Base-by-base conservation (phyloP, 2,888 invertebrate species). In the Luperina testacea region DNA sequence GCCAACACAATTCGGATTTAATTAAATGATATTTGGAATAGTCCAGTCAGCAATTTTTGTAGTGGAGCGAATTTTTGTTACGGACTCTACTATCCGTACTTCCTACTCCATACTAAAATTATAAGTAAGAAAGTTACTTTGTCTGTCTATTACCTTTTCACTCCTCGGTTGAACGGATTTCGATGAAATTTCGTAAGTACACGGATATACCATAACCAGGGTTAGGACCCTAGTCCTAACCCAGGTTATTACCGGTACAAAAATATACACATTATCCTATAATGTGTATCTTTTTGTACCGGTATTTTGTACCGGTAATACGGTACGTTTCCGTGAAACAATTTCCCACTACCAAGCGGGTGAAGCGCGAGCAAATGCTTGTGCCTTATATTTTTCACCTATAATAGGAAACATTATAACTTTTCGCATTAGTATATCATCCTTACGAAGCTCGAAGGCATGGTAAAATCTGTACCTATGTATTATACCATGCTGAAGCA, bases 1-100 rank as follows among this genome's bases (percentile, higher is more conserved):
- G 64, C 68, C 70, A 84, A 68, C 61, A 72, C 68, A 81, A 78
- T 71, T 72, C 71, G 15, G 53, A 45, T 71, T 76, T 75, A 64
- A 72, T 75, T 65, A 75, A 79, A 75, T 64, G 38, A 64, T 65
- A 71, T 83, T 83, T 63, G 32, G 2, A 69, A 59, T 48, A 38
- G 9, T 38, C 2, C 17, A 48, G 57, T 71, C 65, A 72, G 57
- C 67, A 65, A 38, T 53, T 71, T 83, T 79, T 68, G 48, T 15
- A 63, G 32, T 67, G 38, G 38, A 48, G 0, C 11, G 8, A 57
- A n/a, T 27, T 13, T 71, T 48, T 32, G 45, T 24, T 64, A 38
- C 27, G 7, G 6, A 11, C 9, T 15, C 8, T 38, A 38, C 8
- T 38, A 38, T 32, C 4, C 9, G 2, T 53, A 32, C 53, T 6